Base-by-base conservation (phyloP, 2,113 vertebrate genomes). In the Nannospalax galili region DNA sequence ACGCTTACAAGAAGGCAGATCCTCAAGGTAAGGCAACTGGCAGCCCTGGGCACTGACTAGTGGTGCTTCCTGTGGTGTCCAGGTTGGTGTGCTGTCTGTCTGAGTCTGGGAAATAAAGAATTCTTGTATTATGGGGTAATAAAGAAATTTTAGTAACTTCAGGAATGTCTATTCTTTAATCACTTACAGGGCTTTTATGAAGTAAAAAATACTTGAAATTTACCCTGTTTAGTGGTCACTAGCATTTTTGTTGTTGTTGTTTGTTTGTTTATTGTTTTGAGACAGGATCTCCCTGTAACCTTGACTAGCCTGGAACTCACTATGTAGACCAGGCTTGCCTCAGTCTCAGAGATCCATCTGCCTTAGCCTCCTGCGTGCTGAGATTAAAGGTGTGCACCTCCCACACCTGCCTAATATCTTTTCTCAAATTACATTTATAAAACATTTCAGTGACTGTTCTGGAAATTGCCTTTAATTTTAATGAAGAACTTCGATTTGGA, bases 1-100 rank as follows among this genome's bases (percentile, higher is more conserved):
- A 99, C 0, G 99, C 99, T 60, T 99, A 98, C 98, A 99, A 99
- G 97, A 99, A 99, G 95, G 98, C 99, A 0, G 99, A 99, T 96
- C 99, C 99, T 0, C 99, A 99, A 95, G 99, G 99, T 99, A 97
- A 96, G 97, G 37, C 14, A 14, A 0, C n/a, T 11, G 10, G 35
- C 10, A 3, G 10, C 48, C 89, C 74, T 69, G 11, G 2, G 32
- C 12, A 26, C 37, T 24, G 11, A 22, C 22, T 15, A 26, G 42
- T 40, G 35, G 4, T 16, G 8, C n/a, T 64, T 64, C 20, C 11
- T 58, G 81, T 48, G 28, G 37, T 26, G 1, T 45, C 6, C 24
- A 69, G 26, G 60, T 60, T 14, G 0, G 12, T 4, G 30, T 62
- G 72, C 19, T 70, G 35, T 42, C 80, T 32, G 7, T 42, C 80